phyloP scores from a whole-genome alignment of 2,797 vertebrate genomes.

The Microcaecilia unicolor region DNA sequence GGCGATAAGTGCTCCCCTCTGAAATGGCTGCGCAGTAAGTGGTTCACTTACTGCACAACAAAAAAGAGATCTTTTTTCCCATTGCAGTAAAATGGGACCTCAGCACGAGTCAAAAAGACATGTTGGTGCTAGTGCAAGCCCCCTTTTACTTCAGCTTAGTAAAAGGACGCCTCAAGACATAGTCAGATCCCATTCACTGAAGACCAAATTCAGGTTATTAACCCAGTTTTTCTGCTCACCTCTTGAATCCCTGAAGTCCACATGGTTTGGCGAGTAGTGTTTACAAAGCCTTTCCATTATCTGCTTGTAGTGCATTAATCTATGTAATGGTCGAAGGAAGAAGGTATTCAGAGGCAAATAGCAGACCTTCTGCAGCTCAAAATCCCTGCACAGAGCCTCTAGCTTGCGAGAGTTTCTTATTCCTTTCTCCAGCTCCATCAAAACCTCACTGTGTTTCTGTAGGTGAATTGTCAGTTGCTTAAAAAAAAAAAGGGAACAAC shows the following conservation, averaged over 20 bases:
- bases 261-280: conserved; percentile 76
- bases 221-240: conserved; percentile 50
- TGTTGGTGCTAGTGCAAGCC: too few species aligned
- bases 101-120: too few species aligned
- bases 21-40: too few species aligned
- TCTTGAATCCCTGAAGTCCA: conserved; percentile 88
- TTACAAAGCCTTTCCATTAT: conserved; percentile 93
- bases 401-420: conserved; percentile 69
- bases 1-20: too few species aligned
- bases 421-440: conserved; percentile 76
- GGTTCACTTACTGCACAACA: too few species aligned
- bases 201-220: too few species aligned
- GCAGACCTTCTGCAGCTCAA: conserved; percentile 94
- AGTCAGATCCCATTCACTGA: too few species aligned
- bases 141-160: too few species aligned
- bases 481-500: background rate
- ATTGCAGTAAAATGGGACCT: too few species aligned
- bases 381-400: conserved; percentile 81
- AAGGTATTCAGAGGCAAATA: conserved; percentile 93
- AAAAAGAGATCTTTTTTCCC: too few species aligned
- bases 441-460: conserved; percentile 76
- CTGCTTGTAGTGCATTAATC: conserved; percentile 93
- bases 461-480: conserved; percentile 79
- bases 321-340: conserved; percentile 87
- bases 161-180: too few species aligned